A percentile compares a stretch with the other conserved stretches of the same genome.
phyloP scores from a whole-genome alignment of 2,797 vertebrate species.

The Enteromius argenteus region DNA sequence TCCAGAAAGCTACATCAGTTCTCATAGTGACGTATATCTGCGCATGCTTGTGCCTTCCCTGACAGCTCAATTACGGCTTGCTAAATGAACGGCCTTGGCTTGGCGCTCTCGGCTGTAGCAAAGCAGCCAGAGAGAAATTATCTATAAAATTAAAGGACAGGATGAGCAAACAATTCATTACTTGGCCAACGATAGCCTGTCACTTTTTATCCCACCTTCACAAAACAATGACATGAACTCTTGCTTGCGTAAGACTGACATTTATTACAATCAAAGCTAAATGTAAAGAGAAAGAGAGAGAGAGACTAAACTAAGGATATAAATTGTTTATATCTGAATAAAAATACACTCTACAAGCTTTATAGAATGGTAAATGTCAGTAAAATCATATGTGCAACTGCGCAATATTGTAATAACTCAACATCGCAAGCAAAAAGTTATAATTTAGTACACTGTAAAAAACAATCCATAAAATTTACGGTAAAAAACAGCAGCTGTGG shows the following conservation, averaged over 20 bases:
- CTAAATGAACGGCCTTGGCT: slow-evolving; percentile 62
- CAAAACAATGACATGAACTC: slow-evolving; percentile 37
- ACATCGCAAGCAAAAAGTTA: background rate
- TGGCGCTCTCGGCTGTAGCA: slow-evolving; percentile 42
- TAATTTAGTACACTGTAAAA: background rate
- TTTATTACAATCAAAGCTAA: slow-evolving; percentile 19
- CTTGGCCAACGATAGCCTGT: slow-evolving; percentile 52
- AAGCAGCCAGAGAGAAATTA: slow-evolving; percentile 58
- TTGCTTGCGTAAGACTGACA: background rate
- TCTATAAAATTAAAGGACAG: slow-evolving; percentile 63
- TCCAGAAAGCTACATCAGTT: slow-evolving; percentile 43
- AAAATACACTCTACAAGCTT: background rate
- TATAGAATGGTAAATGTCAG: background rate
- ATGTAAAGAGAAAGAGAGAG: background rate
- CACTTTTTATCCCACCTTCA: slow-evolving; percentile 45
- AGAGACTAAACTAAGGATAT: background rate
- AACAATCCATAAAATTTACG: too few species aligned
- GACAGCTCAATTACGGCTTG: slow-evolving; percentile 65
- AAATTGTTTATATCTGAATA: background rate
- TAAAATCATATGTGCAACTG: background rate
- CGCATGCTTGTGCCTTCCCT: slow-evolving; percentile 53
- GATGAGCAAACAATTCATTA: slow-evolving; percentile 60
- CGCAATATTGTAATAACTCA: background rate
- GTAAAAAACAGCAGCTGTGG: too few species aligned
- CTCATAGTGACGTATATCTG: slow-evolving; percentile 56